phyloP scores from a whole-genome alignment of 1,140 invertebrate species.

The Phocides pigmalion region DNA sequence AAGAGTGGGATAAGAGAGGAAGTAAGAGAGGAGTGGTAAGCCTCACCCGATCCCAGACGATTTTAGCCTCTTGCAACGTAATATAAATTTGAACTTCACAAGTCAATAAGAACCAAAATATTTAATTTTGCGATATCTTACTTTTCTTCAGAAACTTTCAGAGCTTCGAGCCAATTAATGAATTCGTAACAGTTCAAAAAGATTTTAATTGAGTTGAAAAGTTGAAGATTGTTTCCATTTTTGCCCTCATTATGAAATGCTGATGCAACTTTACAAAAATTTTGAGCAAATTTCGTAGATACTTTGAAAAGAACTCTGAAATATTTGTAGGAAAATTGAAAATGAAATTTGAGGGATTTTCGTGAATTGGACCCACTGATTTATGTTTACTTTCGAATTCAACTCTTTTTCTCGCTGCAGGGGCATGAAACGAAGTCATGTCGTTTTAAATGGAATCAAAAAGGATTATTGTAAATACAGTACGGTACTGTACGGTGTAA shows the following conservation, averaged over 20 bases:
- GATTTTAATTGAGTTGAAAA: slow-evolving; percentile 52
- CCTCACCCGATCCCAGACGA: too few relatives aligned
- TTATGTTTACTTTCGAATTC: not conserved
- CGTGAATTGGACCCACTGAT: not conserved
- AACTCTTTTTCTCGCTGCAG: too few relatives aligned
- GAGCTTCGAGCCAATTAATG: slow-evolving; percentile 46
- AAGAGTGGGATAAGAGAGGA: too few relatives aligned
- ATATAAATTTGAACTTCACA: slow-evolving; percentile 5
- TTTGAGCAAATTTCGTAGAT: slow-evolving; percentile 20
- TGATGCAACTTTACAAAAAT: slow-evolving; percentile 31
- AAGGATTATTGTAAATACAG: too few relatives aligned
- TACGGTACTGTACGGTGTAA: too few relatives aligned
- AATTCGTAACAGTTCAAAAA: slow-evolving; percentile 51
- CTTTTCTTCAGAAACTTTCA: slow-evolving; percentile 27
- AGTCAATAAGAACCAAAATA: not conserved
- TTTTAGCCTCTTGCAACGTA: too few relatives aligned
- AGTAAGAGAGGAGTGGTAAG: too few relatives aligned
- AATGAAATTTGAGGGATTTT: not conserved
- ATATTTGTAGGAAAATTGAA: slow-evolving; percentile 15
- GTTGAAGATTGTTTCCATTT: slow-evolving; percentile 42
- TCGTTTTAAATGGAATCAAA: too few relatives aligned
- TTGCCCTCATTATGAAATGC: slow-evolving; percentile 40
- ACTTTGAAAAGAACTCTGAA: slow-evolving; percentile 25
- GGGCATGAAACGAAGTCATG: too few relatives aligned
- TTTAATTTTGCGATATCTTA: slow-evolving; percentile 11